Base-by-base conservation (phyloP, 2,888 invertebrate genomes). In the Apantesis nais region DNA sequence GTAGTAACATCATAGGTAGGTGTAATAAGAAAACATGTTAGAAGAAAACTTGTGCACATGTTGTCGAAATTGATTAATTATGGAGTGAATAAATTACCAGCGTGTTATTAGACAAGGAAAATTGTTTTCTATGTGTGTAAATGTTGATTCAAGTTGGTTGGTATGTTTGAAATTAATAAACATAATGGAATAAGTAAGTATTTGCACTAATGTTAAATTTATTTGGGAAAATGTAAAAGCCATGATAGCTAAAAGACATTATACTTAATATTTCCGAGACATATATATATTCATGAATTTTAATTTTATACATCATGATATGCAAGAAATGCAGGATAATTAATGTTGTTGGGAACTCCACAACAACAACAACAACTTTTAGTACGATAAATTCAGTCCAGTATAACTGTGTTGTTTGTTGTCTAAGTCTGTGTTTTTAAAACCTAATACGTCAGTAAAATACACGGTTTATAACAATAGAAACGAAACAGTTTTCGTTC, bases 61-160 rank as follows among this genome's bases (percentile, higher is more conserved):
- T 48, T 44, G 60, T 64, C 29, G 39, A 58, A 64, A 62, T 60
- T 66, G 25, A 75, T 78, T 67, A 70, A 76, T 72, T 72, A 75
- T 71, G 72, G 34, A 70, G 69, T 62, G 48, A 71, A 75, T 78
- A 70, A 62, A 78, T 80, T 72, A 75, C 62, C 71, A 63, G 41
- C 61, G n/a, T 64, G 52, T 69, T 55, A 41, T 48, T 67, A 72
- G 68, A 65, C 22, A 65, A 62, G 55, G 52, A 52, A 25, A 63
- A 67, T 65, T 63, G 62, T 62, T 67, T 68, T 48, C 66, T 25
- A 65, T 62, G 22, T 12, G 5, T 16, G 25, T 39, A 25, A 14
- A 37, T 1, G 25, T 25, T 39, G 0, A 62, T 41, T 39, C 29
- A 63, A 19, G 16, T 8, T 52, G n/a, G 9, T 9, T 52, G 8